phyloP scores from a whole-genome alignment of 2,888 invertebrate genomes.

The Drosophila mulleri region DNA sequence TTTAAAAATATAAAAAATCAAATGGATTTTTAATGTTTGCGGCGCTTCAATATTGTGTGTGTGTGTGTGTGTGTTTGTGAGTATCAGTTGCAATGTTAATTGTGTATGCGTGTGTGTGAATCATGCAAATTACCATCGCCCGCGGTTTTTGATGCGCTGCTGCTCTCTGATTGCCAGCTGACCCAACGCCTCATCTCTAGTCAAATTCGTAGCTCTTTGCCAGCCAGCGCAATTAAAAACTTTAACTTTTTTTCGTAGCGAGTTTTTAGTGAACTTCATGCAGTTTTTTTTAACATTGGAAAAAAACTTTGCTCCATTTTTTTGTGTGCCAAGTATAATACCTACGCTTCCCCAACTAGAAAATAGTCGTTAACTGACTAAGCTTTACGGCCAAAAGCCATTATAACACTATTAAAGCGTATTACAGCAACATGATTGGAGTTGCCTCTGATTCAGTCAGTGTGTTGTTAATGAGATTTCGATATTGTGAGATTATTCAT shows the following conservation, averaged over 20 bases:
- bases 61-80: background rate
- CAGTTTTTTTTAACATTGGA: constrained; percentile 19
- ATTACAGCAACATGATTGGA: constrained; percentile 22
- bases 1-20: constrained; percentile 11
- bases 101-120: constrained; percentile 25
- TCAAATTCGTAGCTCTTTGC: background rate
- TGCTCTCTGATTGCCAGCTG: constrained; percentile 36
- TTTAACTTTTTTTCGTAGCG: constrained; percentile 39
- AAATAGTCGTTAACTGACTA: constrained; percentile 26
- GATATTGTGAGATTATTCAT: constrained; percentile 2
- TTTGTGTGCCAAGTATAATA: constrained; percentile 8
- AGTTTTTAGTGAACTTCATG: constrained; percentile 22
- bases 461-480: constrained; percentile 30
- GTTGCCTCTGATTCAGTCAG: constrained; percentile 16
- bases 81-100: constrained; percentile 46
- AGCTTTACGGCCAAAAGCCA: constrained; percentile 25
- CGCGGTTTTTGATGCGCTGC: constrained; percentile 33
- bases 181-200: background rate
- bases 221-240: constrained; percentile 47
- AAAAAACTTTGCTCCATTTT: constrained; percentile 16
- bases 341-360: constrained; percentile 8
- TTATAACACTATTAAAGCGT: constrained; percentile 31
- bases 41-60: constrained; percentile 12
- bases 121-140: constrained; percentile 49
- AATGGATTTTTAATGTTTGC: constrained; percentile 42